A percentile compares a stretch with the other conserved stretches of the same genome.
Conservation (phyloP, 1,140 invertebrate species). For the Orussus abietinus region DNA sequence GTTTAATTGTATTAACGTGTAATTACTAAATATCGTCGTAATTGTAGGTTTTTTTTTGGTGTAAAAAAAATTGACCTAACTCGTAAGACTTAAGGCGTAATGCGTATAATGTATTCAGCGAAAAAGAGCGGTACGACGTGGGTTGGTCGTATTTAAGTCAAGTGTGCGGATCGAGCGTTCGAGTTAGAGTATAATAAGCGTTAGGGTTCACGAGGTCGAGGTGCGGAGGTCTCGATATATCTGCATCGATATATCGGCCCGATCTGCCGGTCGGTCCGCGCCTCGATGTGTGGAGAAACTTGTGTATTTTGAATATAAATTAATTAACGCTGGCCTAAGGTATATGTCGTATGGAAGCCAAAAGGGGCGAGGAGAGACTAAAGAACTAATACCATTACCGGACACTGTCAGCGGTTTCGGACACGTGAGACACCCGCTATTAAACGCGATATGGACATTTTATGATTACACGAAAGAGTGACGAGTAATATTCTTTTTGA, state of each 20-base stretch:
- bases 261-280: conserved; percentile 9
- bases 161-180: conserved; percentile 22
- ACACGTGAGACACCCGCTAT: conserved; percentile 23
- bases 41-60: conserved; percentile 47
- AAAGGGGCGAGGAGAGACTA: conserved; percentile 8
- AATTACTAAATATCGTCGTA: conserved; percentile 51
- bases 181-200: conserved; percentile 27
- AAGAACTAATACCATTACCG: conserved; percentile 19
- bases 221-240: conserved; percentile 17
- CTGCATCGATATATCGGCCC: conserved; percentile 7
- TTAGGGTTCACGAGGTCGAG: conserved; percentile 22
- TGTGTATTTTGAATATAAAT: conserved; percentile 42
- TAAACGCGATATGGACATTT: conserved; percentile 13
- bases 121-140: conserved; percentile 22
- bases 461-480: conserved; percentile 19
- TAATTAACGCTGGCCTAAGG: conserved; percentile 33
- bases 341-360: conserved; percentile 18
- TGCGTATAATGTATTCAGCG: conserved; percentile 32
- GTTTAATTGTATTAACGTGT: conserved; percentile 49
- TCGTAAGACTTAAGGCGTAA: conserved; percentile 41
- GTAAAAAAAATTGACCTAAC: conserved; percentile 51
- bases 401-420: too few relatives aligned
- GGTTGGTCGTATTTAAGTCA: conserved; percentile 27
- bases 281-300: conserved; percentile 26
- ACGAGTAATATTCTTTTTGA: conserved; percentile 28